phyloP scores from a whole-genome alignment of 2,113 vertebrate genomes.

The Strix aluco region DNA sequence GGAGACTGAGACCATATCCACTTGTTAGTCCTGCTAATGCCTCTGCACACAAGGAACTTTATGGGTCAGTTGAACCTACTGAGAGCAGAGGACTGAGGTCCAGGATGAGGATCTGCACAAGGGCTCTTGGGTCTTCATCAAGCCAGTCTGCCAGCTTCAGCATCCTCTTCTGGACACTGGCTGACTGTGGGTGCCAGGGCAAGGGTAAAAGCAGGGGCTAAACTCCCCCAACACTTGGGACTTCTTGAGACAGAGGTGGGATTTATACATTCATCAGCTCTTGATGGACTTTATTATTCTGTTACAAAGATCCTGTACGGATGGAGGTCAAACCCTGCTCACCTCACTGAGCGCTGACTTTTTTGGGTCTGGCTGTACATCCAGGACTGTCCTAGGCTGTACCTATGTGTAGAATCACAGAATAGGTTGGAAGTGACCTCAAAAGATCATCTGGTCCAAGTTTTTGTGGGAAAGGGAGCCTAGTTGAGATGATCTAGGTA shows the following conservation, averaged over 20 bases:
- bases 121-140: not conserved
- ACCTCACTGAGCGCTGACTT: rapidly evolving
- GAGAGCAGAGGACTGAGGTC: not conserved
- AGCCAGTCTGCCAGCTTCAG: not conserved
- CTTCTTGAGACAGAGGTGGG: not conserved
- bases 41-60: not conserved
- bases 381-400: not conserved
- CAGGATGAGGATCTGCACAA: not conserved
- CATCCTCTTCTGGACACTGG: not conserved
- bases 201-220: not conserved
- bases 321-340: not conserved
- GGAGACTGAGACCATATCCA: not conserved
- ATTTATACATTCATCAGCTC: not conserved
- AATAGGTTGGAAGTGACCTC: not conserved
- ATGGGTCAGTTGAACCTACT: not conserved
- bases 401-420: not conserved
- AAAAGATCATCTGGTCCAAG: not conserved
- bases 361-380: not conserved
- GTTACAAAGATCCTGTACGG: not conserved
- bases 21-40: not conserved
- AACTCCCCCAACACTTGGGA: not conserved
- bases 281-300: not conserved
- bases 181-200: not conserved
- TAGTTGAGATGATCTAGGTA: not conserved
- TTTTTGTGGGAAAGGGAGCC: not conserved